Evolutionary conservation across 2,797 vertebrate species (phyloP).

Genomic region (Pangasius djambal): DNA sequence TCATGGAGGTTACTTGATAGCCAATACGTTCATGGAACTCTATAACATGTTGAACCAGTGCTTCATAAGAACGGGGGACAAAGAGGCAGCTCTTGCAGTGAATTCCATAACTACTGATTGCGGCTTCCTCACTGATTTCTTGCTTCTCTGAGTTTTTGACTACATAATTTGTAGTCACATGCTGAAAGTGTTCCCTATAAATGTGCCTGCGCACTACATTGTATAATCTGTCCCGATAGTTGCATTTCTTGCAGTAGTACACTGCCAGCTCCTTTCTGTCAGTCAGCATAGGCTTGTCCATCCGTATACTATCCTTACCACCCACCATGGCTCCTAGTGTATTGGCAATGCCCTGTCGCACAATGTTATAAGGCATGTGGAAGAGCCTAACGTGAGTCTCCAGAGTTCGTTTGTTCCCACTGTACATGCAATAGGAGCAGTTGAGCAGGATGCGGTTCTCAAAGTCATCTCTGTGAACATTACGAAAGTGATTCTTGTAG

Average conservation of each 20-base stretch:
- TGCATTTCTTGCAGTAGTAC: constrained; percentile 99
- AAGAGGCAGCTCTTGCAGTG: constrained; percentile 97
- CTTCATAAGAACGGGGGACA: constrained; percentile 93
- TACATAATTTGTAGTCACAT: constrained; percentile 92
- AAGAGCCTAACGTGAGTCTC: constrained; percentile 98
- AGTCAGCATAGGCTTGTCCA: constrained; percentile 83
- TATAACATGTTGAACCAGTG: constrained; percentile 94
- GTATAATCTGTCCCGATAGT: constrained; percentile 93
- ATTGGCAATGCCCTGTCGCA: constrained; percentile 69
- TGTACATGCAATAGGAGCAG: constrained; percentile 97
- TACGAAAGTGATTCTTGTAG: constrained; percentile 99
- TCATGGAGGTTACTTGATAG: constrained; percentile 97
- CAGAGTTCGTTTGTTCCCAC: constrained; percentile 93
- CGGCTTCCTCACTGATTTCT: constrained; percentile 75
- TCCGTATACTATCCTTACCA: constrained; percentile 83
- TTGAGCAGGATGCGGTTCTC: constrained; percentile 94
- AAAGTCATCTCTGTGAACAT: constrained; percentile 94
- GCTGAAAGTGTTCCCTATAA: constrained; percentile 99
- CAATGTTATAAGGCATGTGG: constrained; percentile 85
- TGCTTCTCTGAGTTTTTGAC: constrained; percentile 88
- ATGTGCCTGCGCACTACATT: constrained; percentile 98
- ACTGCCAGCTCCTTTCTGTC: constrained; percentile 90
- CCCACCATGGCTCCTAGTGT: constrained; percentile 71
- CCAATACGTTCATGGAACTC: constrained; percentile 97
- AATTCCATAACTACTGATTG: constrained; percentile 86